Conservation (phyloP, 1,140 invertebrate genomes). For the Drosophila insularis region DNA sequence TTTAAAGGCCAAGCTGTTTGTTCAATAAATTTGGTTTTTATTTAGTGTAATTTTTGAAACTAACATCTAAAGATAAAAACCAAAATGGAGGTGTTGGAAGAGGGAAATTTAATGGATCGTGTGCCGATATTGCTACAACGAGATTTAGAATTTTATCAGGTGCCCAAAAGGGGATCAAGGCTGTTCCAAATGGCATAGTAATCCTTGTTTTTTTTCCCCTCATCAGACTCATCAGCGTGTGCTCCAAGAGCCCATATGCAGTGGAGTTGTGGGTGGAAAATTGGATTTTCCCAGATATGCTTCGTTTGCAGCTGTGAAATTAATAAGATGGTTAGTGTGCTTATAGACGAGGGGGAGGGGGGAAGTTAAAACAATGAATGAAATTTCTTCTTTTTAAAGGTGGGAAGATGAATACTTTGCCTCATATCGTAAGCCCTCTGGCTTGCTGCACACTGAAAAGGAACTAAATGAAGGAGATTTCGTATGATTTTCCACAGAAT, state of each 20-base stretch:
- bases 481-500: constrained; percentile 33
- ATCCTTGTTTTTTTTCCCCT: no score
- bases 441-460: constrained; percentile 80
- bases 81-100: constrained; percentile 91
- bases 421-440: constrained; percentile 83
- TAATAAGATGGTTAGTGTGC: constrained; percentile 87
- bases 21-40: constrained; percentile 20
- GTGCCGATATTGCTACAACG: constrained; percentile 90
- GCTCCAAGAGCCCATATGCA: constrained; percentile 88
- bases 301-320: constrained; percentile 90
- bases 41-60: not conserved
- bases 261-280: constrained; percentile 88
- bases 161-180: constrained; percentile 52
- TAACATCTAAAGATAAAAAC: not conserved
- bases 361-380: not conserved
- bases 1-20: constrained; percentile 35
- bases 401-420: constrained; percentile 82
- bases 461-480: constrained; percentile 73
- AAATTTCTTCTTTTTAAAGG: constrained; percentile 33
- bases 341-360: not conserved
- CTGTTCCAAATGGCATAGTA: no score
- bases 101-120: constrained; percentile 92
- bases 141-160: constrained; percentile 91
- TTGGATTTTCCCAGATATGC: constrained; percentile 91
- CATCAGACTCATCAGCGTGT: constrained; percentile 88